A percentile compares a stretch with the other conserved stretches of the same genome.
phyloP scores from a whole-genome alignment of 1,140 invertebrate species.

The Whitmania pigra region DNA sequence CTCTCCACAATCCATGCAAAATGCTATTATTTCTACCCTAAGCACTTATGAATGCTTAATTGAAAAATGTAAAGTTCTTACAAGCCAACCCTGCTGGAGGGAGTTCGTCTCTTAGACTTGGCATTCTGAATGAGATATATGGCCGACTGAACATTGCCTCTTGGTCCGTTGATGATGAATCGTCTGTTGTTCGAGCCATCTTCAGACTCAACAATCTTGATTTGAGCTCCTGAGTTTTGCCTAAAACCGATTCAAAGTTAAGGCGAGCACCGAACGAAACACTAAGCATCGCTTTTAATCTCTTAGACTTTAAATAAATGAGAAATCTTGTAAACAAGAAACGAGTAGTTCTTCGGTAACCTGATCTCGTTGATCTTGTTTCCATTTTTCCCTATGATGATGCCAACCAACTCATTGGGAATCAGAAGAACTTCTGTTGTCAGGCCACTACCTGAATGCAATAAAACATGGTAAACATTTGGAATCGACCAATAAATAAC shows the following conservation, averaged over 20 bases:
- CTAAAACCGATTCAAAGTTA: not conserved
- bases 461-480: too few relatives aligned
- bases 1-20: too few relatives aligned
- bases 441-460: not conserved
- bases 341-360: not conserved
- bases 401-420: conserved; percentile 18
- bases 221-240: conserved; percentile 14
- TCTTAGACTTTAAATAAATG: too few relatives aligned
- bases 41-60: too few relatives aligned
- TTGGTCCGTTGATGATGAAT: conserved; percentile 14
- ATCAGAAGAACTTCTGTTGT: conserved; percentile 10
- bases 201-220: conserved; percentile 16
- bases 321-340: not conserved
- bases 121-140: conserved; percentile 18
- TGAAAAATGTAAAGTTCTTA: too few relatives aligned
- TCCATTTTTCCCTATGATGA: conserved; percentile 16
- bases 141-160: conserved; percentile 7
- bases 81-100: not conserved
- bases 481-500: too few relatives aligned
- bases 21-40: too few relatives aligned
- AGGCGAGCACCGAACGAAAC: not conserved
- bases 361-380: conserved; percentile 19
- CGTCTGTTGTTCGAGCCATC: conserved; percentile 13
- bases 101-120: not conserved
- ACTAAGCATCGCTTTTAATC: too few relatives aligned